Conservation (phyloP, 2,888 invertebrate genomes). For the Sphecodes monilicornis region DNA sequence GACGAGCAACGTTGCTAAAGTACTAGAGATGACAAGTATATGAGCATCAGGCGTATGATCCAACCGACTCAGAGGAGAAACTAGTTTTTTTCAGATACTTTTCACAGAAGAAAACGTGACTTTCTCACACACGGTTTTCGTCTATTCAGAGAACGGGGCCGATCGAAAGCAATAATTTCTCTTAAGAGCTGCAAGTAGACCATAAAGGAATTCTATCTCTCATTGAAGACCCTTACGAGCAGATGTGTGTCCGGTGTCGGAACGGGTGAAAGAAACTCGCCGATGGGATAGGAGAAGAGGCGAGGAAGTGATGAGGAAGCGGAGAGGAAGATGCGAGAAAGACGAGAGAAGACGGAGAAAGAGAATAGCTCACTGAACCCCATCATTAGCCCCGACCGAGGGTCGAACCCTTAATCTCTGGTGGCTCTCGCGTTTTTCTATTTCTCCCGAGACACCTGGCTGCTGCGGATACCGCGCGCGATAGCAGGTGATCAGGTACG, state of each 20-base stretch:
- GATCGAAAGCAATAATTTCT: slow-evolving; percentile 50
- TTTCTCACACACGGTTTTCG: background rate
- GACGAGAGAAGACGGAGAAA: slow-evolving; percentile 12
- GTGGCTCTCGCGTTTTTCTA: slow-evolving; percentile 60
- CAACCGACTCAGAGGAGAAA: background rate
- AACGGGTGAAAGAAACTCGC: slow-evolving; percentile 5
- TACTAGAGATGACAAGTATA: background rate
- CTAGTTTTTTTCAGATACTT: background rate
- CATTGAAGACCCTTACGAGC: slow-evolving; percentile 24
- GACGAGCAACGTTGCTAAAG: background rate
- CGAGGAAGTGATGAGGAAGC: background rate
- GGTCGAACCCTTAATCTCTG: slow-evolving; percentile 64
- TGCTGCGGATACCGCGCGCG: slow-evolving; percentile 46
- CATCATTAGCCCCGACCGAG: slow-evolving; percentile 64
- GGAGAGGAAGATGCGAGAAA: background rate
- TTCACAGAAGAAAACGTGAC: background rate
- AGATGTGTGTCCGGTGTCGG: slow-evolving; percentile 19
- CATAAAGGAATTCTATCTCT: slow-evolving; percentile 52
- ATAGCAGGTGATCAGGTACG: slow-evolving; percentile 73
- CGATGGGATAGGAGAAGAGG: background rate
- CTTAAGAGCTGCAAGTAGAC: slow-evolving; percentile 45
- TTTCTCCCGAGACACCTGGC: slow-evolving; percentile 73
- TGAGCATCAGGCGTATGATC: background rate
- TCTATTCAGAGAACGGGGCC: background rate
- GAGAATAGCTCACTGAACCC: slow-evolving; percentile 43